These are phyloP conservation scores for Pogonomyrmex barbatus DNA, from an alignment of 1,140 invertebrate species.

Conservation along the genomic window DNA sequence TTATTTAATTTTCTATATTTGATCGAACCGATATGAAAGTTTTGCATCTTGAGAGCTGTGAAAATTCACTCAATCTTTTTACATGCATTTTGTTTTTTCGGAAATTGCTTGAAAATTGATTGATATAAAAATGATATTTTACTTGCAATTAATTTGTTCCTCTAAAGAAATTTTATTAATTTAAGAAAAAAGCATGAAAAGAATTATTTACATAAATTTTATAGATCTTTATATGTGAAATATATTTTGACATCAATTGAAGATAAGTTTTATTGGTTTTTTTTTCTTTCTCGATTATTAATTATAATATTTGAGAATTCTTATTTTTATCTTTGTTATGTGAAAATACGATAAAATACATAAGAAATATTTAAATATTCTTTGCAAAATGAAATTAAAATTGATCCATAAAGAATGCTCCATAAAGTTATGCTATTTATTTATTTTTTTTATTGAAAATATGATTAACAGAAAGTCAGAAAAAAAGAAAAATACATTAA, in stretches of 20 bases:
- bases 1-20: neutral
- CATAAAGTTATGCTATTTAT: neutral
- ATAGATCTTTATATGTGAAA: constrained; percentile 12
- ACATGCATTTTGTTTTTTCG: neutral
- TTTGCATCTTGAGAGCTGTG: neutral
- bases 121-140: neutral
- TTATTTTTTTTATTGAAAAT: neutral
- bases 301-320: neutral
- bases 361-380: constrained; percentile 31
- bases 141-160: neutral
- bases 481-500: neutral
- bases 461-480: constrained; percentile 46
- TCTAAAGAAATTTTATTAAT: neutral
- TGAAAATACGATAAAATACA: constrained; percentile 34
- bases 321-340: constrained; percentile 11
- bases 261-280: neutral
- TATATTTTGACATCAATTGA: neutral
- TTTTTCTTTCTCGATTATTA: neutral
- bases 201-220: neutral
- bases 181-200: neutral
- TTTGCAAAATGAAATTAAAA: constrained; percentile 32
- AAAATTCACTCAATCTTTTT: neutral
- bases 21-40: neutral
- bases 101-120: neutral
- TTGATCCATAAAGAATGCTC: constrained; percentile 28